Conservation (phyloP, 2,113 vertebrate genomes). For the Peromyscus californicus region DNA sequence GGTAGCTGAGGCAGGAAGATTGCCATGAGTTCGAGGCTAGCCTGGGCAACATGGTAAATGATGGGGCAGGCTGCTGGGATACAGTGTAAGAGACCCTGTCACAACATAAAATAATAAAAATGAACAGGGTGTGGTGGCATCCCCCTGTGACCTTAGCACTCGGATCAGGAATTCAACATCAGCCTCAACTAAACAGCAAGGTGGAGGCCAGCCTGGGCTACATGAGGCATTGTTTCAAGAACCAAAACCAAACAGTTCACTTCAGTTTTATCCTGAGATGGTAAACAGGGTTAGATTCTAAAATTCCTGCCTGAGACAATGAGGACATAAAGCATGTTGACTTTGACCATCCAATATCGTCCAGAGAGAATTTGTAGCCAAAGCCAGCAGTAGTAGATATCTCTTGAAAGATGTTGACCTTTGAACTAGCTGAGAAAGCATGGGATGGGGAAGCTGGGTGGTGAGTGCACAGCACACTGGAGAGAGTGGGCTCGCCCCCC, state of each 20-base stretch:
- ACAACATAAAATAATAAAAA: neutral
- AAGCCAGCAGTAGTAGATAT: neutral
- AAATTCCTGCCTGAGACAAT: neutral
- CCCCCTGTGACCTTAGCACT: neutral
- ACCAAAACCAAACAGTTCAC: neutral
- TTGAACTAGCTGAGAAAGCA: neutral
- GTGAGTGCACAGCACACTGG: neutral
- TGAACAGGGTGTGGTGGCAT: neutral
- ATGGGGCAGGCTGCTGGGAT: neutral
- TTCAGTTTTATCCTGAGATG: neutral
- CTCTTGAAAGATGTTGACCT: neutral
- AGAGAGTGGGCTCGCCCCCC: rapidly evolving
- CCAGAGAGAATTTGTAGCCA: neutral
- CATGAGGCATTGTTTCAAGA: neutral
- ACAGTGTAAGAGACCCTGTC: neutral
- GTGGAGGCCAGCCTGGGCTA: neutral
- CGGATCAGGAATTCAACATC: too few species aligned
- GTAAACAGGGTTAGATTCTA: neutral
- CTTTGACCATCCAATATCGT: neutral
- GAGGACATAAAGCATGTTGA: neutral
- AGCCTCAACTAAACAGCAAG: neutral
- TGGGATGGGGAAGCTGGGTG: neutral
- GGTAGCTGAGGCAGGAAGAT: neutral
- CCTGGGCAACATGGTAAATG: too few species aligned
- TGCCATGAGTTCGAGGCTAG: neutral